Evolutionary conservation across 2,888 invertebrate genomes (phyloP), one percentile per base, ranked within the genome.

Genomic region (Lasioglossum leucozonium): DNA sequence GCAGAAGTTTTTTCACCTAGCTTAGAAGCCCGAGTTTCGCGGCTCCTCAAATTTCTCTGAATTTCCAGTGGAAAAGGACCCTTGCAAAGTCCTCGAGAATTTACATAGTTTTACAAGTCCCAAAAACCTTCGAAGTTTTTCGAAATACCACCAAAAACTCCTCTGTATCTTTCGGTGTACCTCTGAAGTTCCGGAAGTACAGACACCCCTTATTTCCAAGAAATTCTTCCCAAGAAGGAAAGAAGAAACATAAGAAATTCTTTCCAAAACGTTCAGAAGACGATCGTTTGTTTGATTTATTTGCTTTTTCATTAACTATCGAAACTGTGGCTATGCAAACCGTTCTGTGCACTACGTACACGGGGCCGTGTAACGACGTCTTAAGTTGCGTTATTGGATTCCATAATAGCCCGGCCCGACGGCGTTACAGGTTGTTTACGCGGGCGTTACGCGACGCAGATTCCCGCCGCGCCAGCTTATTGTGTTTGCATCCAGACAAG

Each of bases 331-430:
- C 77, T 72, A 67, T 40, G 34, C 44, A 40, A 22, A 55, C 18
- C 26, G 40, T 16, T 18, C 40, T 58, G 58, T 11, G 18, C 26
- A 67, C 44, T 30, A 69, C 51, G 73, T 73, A 69, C 34, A 40
- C 44, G n/a, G 22, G 8, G 34, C 30, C 42, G 76, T 47, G 44
- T 73, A 79, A 74, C 82, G 62, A 75, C 65, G 67, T 79, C 86
- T 86, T 86, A 86, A 86, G 79, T 86, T 79, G 85, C 77, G 77
- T 85, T 82, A 85, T 86, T 82, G 79, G 82, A 86, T 85, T 85
- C 58, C 74, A 72, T 84, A 79, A 82, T 81, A 72, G 77, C 42
- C 37, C 69, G 65, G 51, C 55, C 58, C 30, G 22, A 51, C 73
- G 37, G 47, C 77, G 72, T 85, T 82, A 82, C 82, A 74, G 74